Conservation (phyloP, 1,140 invertebrate genomes). For the Chymomyza costata region DNA sequence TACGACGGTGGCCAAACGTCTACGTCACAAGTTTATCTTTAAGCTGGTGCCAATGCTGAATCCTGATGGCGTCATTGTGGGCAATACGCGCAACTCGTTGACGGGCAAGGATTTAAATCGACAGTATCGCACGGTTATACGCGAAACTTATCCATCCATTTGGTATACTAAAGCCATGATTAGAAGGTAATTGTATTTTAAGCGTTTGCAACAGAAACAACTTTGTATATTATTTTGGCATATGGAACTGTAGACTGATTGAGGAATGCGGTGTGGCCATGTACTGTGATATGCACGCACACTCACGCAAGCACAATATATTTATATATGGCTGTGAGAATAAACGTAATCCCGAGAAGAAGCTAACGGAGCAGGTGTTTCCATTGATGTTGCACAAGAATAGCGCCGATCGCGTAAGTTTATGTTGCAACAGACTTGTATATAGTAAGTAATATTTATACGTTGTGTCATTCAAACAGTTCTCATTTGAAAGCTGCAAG, state of each 20-base stretch:
- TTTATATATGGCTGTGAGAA: conserved; percentile 98
- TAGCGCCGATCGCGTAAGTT: conserved; percentile 89
- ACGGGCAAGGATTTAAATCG: conserved; percentile 92
- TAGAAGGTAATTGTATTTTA: conserved; percentile 78
- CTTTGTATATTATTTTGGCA: background rate
- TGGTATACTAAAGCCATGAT: conserved; percentile 95
- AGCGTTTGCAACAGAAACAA: background rate
- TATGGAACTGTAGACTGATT: conserved; percentile 80
- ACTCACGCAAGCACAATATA: conserved; percentile 95
- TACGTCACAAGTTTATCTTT: conserved; percentile 96
- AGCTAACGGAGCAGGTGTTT: conserved; percentile 91
- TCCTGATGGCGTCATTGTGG: conserved; percentile 94
- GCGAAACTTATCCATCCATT: conserved; percentile 93
- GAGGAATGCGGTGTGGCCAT: conserved; percentile 94
- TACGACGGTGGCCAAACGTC: conserved; percentile 81
- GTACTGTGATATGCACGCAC: conserved; percentile 97
- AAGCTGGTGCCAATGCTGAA: conserved; percentile 97
- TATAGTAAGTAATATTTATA: background rate
- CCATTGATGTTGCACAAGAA: conserved; percentile 95
- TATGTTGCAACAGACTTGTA: background rate
- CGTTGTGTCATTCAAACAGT: conserved; percentile 79
- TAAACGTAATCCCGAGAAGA: conserved; percentile 84
- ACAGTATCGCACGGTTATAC: conserved; percentile 90
- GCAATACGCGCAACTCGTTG: conserved; percentile 92
- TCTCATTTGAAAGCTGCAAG: conserved; percentile 95